Conservation (phyloP, 2,113 vertebrate species). For the Scatophagus argus region DNA sequence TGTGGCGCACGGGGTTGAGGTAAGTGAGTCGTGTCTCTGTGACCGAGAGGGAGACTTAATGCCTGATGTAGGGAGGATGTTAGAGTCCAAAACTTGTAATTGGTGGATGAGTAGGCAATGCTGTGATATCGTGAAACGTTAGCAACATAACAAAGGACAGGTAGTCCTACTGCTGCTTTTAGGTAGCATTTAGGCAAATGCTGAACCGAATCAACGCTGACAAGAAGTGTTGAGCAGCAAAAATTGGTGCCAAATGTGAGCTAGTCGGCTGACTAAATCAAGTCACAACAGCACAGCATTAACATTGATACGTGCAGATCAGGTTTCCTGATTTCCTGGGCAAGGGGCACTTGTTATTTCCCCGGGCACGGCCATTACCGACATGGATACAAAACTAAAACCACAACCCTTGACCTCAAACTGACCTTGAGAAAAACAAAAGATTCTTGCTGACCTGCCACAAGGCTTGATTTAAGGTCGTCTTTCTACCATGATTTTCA, state of each 20-base stretch:
- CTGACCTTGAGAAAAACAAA: background rate
- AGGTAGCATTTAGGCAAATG: background rate
- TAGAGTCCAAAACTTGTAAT: background rate
- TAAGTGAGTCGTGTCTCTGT: constrained; percentile 12
- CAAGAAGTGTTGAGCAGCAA: background rate
- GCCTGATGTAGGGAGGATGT: constrained; percentile 25
- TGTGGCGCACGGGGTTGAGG: constrained; percentile 33
- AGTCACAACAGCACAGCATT: background rate
- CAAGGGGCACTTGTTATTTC: background rate
- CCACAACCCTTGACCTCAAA: background rate
- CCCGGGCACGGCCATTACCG: background rate
- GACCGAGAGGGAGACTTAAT: constrained; percentile 38
- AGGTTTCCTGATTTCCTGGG: background rate
- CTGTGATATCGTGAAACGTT: background rate
- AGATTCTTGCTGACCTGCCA: too few relatives aligned
- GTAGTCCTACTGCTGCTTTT: background rate
- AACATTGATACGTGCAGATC: background rate
- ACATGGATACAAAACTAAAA: background rate
- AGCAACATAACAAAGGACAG: background rate
- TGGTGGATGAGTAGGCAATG: background rate
- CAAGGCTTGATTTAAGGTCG: too few relatives aligned
- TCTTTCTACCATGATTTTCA: too few relatives aligned
- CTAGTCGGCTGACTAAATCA: background rate
- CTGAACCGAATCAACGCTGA: background rate
- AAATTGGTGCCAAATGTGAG: background rate